Evolutionary conservation across 2,888 invertebrate genomes (phyloP).

Genomic region (Eupeodes latifasciatus): DNA sequence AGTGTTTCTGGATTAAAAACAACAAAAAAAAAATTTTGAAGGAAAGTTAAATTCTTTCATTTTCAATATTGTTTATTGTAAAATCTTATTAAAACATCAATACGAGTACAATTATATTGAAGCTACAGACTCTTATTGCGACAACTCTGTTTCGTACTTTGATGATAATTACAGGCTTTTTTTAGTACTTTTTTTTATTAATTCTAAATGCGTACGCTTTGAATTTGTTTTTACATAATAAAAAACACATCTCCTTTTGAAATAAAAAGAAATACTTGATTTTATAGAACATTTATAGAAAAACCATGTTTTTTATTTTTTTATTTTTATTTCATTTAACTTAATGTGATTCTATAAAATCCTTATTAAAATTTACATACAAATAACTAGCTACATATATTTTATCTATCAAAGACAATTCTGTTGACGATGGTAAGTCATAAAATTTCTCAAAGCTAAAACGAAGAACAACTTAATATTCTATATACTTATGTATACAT

Average conservation of each 20-base stretch:
- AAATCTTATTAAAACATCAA: too few species aligned
- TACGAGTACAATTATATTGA: too few species aligned
- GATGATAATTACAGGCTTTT: too few species aligned
- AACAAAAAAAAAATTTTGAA: too few species aligned
- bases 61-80: too few species aligned
- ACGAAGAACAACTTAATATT: constrained; percentile 2
- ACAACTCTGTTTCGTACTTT: background rate
- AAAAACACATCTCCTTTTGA: background rate
- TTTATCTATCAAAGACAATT: background rate
- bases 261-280: background rate
- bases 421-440: background rate
- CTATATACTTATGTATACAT: background rate
- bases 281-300: background rate
- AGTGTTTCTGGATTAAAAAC: too few species aligned
- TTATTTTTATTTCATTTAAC: background rate
- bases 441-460: background rate
- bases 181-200: background rate
- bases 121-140: background rate
- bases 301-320: background rate
- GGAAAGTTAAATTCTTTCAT: too few species aligned
- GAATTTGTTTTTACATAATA: background rate
- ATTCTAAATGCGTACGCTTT: background rate
- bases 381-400: background rate
- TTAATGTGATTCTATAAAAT: background rate
- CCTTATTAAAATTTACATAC: constrained; percentile 9